These are phyloP conservation scores for Pelobates fuscus DNA, from an alignment of 2,113 vertebrate species.

Conservation along the genomic window DNA sequence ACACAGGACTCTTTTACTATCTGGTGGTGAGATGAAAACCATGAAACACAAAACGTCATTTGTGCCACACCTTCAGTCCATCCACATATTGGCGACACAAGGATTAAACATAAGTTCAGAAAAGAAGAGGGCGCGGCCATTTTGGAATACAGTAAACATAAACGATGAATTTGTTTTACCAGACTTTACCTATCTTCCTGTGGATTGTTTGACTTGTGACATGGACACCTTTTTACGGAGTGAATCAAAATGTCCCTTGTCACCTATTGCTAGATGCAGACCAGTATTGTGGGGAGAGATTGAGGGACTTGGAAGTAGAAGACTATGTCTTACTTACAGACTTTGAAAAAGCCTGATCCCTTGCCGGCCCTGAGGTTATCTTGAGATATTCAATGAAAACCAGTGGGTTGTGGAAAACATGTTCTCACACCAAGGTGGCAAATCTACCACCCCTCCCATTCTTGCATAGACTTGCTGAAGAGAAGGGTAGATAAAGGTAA, in stretches of 20 bases:
- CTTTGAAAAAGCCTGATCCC: slow-evolving; percentile 8
- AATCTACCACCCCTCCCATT: too few species aligned
- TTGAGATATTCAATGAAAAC: neutral
- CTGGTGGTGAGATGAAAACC: slow-evolving; percentile 27
- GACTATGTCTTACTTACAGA: neutral
- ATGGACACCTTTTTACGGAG: slow-evolving; percentile 29
- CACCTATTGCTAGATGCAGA: slow-evolving; percentile 25
- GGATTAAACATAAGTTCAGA: slow-evolving; percentile 51
- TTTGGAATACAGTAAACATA: slow-evolving; percentile 3
- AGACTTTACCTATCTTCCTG: slow-evolving; percentile 22
- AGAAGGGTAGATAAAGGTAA: slow-evolving; percentile 23
- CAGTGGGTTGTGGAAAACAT: neutral
- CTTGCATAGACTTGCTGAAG: neutral
- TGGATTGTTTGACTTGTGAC: slow-evolving; percentile 36
- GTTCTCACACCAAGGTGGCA: neutral
- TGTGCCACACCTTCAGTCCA: slow-evolving; percentile 39
- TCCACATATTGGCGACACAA: slow-evolving; percentile 53
- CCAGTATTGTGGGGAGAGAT: slow-evolving; percentile 4
- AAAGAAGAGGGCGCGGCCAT: slow-evolving; percentile 56
- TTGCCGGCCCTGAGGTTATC: neutral
- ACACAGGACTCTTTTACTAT: slow-evolving; percentile 58
- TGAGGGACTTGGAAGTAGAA: neutral
- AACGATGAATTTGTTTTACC: slow-evolving; percentile 16
- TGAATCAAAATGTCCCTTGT: slow-evolving; percentile 16
- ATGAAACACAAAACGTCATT: slow-evolving; percentile 45